phyloP scores from a whole-genome alignment of 2,797 vertebrate species.

The Jordanella pulchra region DNA sequence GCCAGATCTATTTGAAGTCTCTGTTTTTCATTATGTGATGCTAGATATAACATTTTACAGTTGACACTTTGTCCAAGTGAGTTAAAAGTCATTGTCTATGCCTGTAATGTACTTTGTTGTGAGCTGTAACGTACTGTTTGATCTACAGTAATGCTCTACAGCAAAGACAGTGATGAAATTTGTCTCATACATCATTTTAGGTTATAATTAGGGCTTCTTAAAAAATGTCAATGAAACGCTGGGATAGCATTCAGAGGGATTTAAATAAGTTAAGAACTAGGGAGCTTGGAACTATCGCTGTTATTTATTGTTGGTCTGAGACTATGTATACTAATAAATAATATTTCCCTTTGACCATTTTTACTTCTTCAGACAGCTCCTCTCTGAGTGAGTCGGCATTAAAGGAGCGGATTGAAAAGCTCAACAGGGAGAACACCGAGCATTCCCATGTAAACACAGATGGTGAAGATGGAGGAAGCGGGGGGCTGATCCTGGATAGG shows the following conservation, averaged over 20 bases:
- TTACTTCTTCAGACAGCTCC: constrained; percentile 69
- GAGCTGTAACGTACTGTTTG: background rate
- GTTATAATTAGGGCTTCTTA: background rate
- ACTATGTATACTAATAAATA: background rate
- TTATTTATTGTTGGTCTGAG: background rate
- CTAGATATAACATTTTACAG: background rate
- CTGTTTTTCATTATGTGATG: background rate
- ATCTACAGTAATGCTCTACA: background rate
- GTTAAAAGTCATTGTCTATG: background rate
- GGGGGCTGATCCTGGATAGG: constrained; percentile 54
- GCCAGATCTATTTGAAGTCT: background rate
- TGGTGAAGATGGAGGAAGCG: constrained; percentile 34
- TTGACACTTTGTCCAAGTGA: background rate
- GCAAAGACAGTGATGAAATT: background rate
- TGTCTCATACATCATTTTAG: background rate
- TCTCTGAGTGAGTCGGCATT: constrained; percentile 65
- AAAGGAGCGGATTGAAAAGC: constrained; percentile 81
- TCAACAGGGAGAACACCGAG: constrained; percentile 85
- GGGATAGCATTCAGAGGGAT: background rate
- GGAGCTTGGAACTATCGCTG: background rate
- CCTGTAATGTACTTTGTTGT: background rate
- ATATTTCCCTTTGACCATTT: constrained; percentile 6
- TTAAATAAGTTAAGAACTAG: background rate
- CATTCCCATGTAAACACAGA: constrained; percentile 56
- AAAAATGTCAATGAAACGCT: too few species aligned